Conservation (phyloP, 2,113 vertebrate species). For the Rhabdomys dilectus region DNA sequence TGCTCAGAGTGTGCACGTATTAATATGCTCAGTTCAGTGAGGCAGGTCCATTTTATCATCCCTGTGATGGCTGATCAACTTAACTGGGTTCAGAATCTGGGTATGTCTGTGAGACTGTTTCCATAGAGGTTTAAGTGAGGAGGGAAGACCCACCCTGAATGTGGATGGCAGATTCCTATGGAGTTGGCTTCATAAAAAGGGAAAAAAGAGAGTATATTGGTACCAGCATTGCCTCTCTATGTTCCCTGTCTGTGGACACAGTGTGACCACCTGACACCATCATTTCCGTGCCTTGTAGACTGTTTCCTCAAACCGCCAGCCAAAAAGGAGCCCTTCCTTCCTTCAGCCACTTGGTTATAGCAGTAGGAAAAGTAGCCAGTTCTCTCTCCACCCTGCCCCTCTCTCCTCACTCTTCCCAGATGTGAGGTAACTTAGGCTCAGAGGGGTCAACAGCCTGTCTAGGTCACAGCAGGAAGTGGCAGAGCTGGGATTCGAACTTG, state of each 20-base stretch:
- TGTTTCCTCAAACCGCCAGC: neutral
- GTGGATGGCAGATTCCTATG: neutral
- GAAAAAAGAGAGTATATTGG: neutral
- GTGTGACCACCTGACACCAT: neutral
- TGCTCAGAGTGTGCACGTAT: neutral
- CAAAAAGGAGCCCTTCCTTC: neutral
- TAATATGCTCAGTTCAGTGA: neutral
- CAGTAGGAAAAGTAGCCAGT: too few species aligned
- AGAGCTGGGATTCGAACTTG: constrained; percentile 22
- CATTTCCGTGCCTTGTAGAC: neutral
- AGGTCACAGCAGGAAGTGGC: neutral
- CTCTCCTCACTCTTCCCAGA: too few species aligned
- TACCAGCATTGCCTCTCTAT: neutral
- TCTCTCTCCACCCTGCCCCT: too few species aligned
- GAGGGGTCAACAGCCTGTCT: neutral
- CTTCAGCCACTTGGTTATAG: neutral
- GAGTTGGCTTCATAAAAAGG: neutral
- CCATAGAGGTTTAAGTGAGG: neutral
- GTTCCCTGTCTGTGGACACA: neutral
- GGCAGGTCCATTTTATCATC: neutral
- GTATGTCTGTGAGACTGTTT: neutral
- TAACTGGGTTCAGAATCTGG: neutral
- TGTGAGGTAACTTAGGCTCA: neutral
- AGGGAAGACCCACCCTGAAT: neutral
- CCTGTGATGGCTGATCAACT: neutral